Base-by-base conservation (phyloP, 2,113 vertebrate genomes). In the Cacatua alba region DNA sequence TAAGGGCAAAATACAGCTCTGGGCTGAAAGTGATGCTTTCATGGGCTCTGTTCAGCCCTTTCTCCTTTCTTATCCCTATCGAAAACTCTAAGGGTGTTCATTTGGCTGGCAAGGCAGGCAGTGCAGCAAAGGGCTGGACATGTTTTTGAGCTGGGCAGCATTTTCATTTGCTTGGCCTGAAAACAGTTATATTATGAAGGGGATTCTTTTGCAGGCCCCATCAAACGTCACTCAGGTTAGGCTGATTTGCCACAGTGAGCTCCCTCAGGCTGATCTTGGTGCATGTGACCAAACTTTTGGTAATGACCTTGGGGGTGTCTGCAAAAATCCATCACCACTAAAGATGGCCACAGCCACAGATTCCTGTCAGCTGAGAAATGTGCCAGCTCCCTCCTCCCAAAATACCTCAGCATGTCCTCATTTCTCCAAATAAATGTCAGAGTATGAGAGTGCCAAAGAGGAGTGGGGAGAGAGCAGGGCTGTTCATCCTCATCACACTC, bases 351-450 rank as follows among this genome's bases (percentile, higher is more conserved):
- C 6, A 20, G 44, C 41, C 69, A 49, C 9, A 44, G 28, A 44
- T 80, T 62, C 80, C 44, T 59, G 49, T 79, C 44, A 92, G 70
- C 65, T 33, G 2, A 71, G 65, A 92, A 92, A 94, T 67, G 26
- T 85, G 41, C 15, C 60, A 83, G 57, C 31, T 64, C 2, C 41
- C 46, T 82, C 57, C 28, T 82, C 75, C 51, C 76, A 89, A 37
- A 96, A 85, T 44, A 92, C 49, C 60, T 41, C 31, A 64, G 11
- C 37, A 62, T 37, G 28, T 62, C 85, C 90, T 92, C 10, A 75
- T 94, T 95, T 94, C 68, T 94, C 67, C 95, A 81, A 93, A 83
- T 92, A 95, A 94, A 86, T 93, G 76, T 89, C 90, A 96, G 69
- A 88, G 9, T 78, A 17, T 78, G 46, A 67, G 65, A 9, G 49